Base-by-base conservation (phyloP, 2,113 vertebrate species). In the Neofelis nebulosa region DNA sequence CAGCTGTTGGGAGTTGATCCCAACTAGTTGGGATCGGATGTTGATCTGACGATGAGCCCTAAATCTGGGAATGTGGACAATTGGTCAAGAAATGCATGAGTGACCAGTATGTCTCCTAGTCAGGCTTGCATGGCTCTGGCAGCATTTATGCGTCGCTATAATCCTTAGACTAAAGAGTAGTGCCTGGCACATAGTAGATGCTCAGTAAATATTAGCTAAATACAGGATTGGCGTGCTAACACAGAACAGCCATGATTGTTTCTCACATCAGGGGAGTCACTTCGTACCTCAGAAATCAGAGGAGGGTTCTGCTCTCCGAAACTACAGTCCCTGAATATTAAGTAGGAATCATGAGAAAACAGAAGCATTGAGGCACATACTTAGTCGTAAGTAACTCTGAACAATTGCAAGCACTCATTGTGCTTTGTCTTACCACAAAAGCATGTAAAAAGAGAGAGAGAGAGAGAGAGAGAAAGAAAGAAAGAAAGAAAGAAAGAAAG, bases 351-450 rank as follows among this genome's bases (percentile, higher is more conserved):
- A 71, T 3, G 41, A 74, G 57, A 86, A 88, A 92, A 48, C 48
- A 93, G 66, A 91, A 89, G 63, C 48, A 90, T 2, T 7, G 68
- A 63, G 31, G 27, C 16, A 8, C 19, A 2, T 63, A 84, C 29
- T 80, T 63, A 23, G 19, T 68, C 12, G 12, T 2, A 27, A 31
- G 76, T 50, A 88, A 87, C 55, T 69, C 45, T 11, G 82, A 73
- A 63, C 14, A 93, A 50, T 9, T 10, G 4, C 23, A 94, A 93
- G 55, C 57, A 36, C 80, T 88, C 81, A 69, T 23, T 68, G 74
- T 57, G 68, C 36, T 29, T 95, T 78, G 94, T 94, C 81, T 90
- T 48, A 48, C 38, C 68, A 94, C 29, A 65, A 52, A 85, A 95
- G 23, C 33, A 90, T 95, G 36, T 19, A 78, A 16, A 79, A 19